phyloP scores from a whole-genome alignment of 2,113 vertebrate species.

The Stigmatopora nigra region DNA sequence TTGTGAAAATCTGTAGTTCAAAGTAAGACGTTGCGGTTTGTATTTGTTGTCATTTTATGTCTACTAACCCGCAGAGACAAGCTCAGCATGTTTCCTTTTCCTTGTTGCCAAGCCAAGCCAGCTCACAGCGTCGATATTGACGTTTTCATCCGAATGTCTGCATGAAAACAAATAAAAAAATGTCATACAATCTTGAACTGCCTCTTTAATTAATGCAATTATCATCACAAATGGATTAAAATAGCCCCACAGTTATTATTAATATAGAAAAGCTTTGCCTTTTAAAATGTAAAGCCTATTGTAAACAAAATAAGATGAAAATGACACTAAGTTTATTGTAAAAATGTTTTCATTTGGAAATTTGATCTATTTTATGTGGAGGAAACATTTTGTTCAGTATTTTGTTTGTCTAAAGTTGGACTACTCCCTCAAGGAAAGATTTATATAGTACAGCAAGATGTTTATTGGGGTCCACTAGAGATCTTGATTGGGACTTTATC shows the following conservation, averaged over 20 bases:
- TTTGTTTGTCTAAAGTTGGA: background rate
- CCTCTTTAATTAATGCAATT: constrained; percentile 1
- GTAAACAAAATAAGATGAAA: background rate
- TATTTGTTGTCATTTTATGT: constrained; percentile 4
- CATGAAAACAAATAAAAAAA: constrained; percentile 5
- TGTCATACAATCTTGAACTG: background rate
- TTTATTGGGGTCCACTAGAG: background rate
- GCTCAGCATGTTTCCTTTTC: constrained; percentile 3
- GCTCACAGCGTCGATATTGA: constrained; percentile 1
- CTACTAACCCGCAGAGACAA: constrained; percentile 6
- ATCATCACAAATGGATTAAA: background rate
- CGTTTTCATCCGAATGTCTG: constrained; percentile 2
- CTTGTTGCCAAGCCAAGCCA: constrained; percentile 1
- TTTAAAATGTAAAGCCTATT: background rate
- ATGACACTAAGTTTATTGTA: background rate
- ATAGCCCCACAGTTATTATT: background rate
- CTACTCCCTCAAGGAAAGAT: background rate
- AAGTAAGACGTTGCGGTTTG: constrained; percentile 1
- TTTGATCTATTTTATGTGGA: background rate
- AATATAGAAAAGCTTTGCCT: background rate
- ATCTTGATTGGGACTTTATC: background rate
- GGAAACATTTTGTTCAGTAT: background rate
- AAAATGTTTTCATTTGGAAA: background rate
- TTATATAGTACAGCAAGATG: background rate
- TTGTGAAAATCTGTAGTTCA: background rate